phyloP scores from a whole-genome alignment of 2,113 vertebrate species.

The Dipodomys spectabilis region DNA sequence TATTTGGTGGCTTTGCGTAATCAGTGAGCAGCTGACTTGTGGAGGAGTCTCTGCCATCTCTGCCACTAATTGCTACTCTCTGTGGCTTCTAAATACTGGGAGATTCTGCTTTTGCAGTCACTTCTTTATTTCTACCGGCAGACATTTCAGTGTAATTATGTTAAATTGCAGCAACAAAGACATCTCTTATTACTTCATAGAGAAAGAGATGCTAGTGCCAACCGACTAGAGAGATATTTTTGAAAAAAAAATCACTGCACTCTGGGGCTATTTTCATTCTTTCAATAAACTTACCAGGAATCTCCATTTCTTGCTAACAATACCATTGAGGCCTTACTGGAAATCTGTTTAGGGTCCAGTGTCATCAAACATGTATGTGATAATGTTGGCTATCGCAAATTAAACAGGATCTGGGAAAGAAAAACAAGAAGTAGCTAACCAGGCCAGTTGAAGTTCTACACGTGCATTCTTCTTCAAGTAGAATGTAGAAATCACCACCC shows the following conservation, averaged over 20 bases:
- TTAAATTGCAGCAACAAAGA: not conserved
- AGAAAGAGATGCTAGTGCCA: not conserved
- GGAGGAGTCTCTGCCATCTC: not conserved
- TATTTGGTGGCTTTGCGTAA: not conserved
- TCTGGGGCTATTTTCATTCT: constrained; percentile 29
- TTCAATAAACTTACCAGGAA: not conserved
- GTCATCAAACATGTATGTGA: not conserved
- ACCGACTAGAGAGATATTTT: not conserved
- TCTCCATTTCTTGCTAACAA: not conserved
- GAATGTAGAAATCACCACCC: not conserved
- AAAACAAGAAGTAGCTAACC: not conserved
- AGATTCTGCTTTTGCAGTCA: not conserved
- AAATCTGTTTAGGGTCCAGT: not conserved
- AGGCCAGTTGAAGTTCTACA: not conserved
- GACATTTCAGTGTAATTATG: constrained; percentile 32
- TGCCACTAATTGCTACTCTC: not conserved
- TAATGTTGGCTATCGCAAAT: not conserved
- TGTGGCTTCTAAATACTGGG: not conserved
- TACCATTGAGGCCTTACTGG: not conserved
- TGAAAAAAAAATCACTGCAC: not conserved
- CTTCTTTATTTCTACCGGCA: not conserved
- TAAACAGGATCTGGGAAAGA: not conserved
- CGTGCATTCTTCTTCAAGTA: not conserved
- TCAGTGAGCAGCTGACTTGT: not conserved
- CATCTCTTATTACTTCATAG: not conserved